Conservation (phyloP, 2,113 vertebrate genomes). For the Apistogramma diplotaenia region DNA sequence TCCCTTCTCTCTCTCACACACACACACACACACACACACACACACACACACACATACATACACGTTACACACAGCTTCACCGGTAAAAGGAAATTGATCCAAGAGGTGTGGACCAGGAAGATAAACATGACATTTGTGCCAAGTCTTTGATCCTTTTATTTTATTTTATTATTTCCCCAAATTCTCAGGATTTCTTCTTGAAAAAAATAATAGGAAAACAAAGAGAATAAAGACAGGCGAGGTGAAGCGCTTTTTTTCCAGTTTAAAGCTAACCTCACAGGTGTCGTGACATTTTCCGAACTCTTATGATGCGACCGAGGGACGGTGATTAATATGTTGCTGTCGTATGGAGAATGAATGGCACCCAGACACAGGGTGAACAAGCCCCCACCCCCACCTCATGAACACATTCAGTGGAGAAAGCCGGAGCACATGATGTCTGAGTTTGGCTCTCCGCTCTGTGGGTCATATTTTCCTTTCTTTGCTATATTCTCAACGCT, state of each 20-base stretch:
- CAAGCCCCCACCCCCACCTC: not conserved
- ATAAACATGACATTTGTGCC: slow-evolving; percentile 23
- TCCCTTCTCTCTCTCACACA: too few species aligned
- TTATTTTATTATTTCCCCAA: not conserved
- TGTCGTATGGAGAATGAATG: slow-evolving; percentile 18
- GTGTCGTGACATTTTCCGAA: not conserved
- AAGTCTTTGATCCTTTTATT: not conserved
- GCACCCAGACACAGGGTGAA: slow-evolving; percentile 11
- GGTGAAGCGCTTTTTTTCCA: not conserved
- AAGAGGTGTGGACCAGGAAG: slow-evolving; percentile 48
- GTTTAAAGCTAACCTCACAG: not conserved
- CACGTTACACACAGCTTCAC: not conserved
- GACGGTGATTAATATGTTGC: slow-evolving; percentile 4
- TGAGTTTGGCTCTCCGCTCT: slow-evolving; percentile 17
- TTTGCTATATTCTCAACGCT: not conserved
- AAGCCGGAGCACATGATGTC: slow-evolving; percentile 64
- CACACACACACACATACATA: not conserved
- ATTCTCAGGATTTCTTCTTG: slow-evolving; percentile 8
- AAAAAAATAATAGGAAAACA: not conserved
- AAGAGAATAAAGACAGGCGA: not conserved
- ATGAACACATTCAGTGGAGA: slow-evolving; percentile 14
- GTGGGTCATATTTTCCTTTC: not conserved
- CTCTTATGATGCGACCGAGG: not conserved
- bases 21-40: not conserved
- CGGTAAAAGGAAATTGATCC: slow-evolving; percentile 35